Base-by-base conservation (phyloP, 2,797 vertebrate species). In the Phylloscopus collybita region DNA sequence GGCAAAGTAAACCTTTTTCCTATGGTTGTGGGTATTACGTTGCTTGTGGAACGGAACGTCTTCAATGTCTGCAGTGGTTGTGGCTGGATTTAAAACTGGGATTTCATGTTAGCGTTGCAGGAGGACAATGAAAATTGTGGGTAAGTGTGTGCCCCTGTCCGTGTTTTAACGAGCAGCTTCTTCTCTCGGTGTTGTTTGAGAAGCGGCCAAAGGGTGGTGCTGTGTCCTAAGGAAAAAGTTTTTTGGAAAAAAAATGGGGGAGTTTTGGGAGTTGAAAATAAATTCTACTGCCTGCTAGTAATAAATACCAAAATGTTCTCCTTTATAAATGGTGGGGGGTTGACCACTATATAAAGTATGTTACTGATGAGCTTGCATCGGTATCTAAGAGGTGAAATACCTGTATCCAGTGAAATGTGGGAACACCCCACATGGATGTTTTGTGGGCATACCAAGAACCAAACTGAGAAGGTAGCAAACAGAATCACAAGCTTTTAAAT, bases 161-260 rank as follows among this genome's bases (percentile, higher is more conserved):
- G 13, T 13, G 11, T 36, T 80, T 40, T 5, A 4, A 30, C 0
- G 3, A 32, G 36, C 38, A 4, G 22, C 38, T 19, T 12, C n/a
- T 30, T 1, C 5, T 25, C 14, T 29, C 4, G 4, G 2, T 53
- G 50, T 16, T 80, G 9, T 34, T 73, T 42, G 1, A 2, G 38
- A 13, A n/a, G 42, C 2, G 26, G 25, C 89, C 95, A 76, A 82
- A 6, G 2, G 69, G 34, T 23, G 92, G 66, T 44, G 82, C 61
- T 80, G 20, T 49, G 26, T 45, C 32, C 76, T 49, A 69, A 78
- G 30, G n/a, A 16, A 4, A 44, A 1, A 3, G 26, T 17, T 23
- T 40, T 17, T 7, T 1, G 21, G 30, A 20, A 1, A 1, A 9
- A 3, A 21, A 60, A 29, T 0, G 0, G 5, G 3, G 5, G 8